phyloP scores from a whole-genome alignment of 2,888 invertebrate genomes.

The Lampropteryx suffumata region DNA sequence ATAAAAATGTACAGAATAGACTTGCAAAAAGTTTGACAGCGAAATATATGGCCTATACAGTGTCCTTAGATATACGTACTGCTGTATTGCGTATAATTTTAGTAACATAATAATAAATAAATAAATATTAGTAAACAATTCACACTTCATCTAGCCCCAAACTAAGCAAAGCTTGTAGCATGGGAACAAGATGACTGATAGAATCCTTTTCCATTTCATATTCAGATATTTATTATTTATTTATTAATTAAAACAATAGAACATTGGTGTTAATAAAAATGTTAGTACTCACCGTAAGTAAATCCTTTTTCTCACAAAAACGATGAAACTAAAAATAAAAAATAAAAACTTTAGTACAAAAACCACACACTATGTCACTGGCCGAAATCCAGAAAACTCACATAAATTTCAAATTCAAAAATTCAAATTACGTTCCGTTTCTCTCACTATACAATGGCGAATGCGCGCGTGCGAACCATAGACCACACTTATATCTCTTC shows the following conservation, averaged over 20 bases:
- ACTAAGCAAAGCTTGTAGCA: no score
- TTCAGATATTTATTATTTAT: no score
- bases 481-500: slow-evolving; percentile 63
- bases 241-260: no score
- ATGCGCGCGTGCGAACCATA: slow-evolving; percentile 61
- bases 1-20: slow-evolving; percentile 9
- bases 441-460: slow-evolving; percentile 46
- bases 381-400: slow-evolving; percentile 27
- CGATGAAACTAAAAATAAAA: slow-evolving; percentile 37
- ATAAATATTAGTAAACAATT: no score
- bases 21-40: slow-evolving; percentile 12
- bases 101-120: no score
- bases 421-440: slow-evolving; percentile 40
- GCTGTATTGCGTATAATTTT: no score
- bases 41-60: slow-evolving; percentile 3
- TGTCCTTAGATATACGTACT: neutral
- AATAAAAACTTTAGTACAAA: slow-evolving; percentile 9
- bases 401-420: slow-evolving; percentile 42
- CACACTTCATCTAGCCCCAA: no score
- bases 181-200: no score
- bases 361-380: slow-evolving; percentile 43
- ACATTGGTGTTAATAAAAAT: no score
- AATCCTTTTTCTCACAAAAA: slow-evolving; percentile 41
- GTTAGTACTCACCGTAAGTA: slow-evolving; percentile 42
- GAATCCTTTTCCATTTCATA: no score